phyloP scores from a whole-genome alignment of 2,797 vertebrate species.

The Uromys caudimaculatus region DNA sequence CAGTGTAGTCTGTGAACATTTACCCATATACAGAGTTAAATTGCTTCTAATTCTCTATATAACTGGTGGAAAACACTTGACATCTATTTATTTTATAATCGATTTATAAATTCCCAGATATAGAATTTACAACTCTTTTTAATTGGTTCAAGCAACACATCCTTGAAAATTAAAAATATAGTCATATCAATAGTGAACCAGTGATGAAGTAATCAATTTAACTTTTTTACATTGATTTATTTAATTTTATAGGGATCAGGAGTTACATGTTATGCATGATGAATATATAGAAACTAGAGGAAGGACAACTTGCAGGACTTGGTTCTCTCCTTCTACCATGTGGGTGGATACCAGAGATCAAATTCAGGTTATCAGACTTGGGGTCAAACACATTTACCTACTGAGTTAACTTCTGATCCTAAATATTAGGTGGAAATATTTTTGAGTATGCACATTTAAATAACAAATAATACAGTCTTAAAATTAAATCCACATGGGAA shows the following conservation, averaged over 20 bases:
- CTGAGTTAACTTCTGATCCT: background rate
- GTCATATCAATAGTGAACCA: background rate
- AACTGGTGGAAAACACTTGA: slow-evolving; percentile 21
- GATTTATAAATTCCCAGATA: slow-evolving; percentile 15
- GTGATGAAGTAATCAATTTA: background rate
- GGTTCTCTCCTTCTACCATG: too few species aligned
- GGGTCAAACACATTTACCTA: background rate
- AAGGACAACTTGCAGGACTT: background rate
- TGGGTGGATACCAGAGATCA: background rate
- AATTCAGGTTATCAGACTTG: background rate
- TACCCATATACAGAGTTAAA: background rate
- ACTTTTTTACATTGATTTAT: background rate
- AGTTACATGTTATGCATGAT: background rate
- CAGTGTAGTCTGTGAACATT: background rate
- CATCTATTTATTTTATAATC: slow-evolving; percentile 27
- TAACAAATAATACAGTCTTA: background rate
- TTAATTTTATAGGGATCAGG: background rate
- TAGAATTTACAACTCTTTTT: slow-evolving; percentile 32
- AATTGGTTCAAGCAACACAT: background rate
- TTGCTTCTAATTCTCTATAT: slow-evolving; percentile 17
- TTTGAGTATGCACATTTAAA: background rate
- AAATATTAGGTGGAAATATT: background rate
- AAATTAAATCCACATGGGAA: background rate
- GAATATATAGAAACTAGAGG: background rate
- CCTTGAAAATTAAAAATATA: slow-evolving; percentile 22